A percentile compares a stretch with the other conserved stretches of the same genome.
phyloP scores from a whole-genome alignment of 2,888 invertebrate species.

The Mylabris sibirica region DNA sequence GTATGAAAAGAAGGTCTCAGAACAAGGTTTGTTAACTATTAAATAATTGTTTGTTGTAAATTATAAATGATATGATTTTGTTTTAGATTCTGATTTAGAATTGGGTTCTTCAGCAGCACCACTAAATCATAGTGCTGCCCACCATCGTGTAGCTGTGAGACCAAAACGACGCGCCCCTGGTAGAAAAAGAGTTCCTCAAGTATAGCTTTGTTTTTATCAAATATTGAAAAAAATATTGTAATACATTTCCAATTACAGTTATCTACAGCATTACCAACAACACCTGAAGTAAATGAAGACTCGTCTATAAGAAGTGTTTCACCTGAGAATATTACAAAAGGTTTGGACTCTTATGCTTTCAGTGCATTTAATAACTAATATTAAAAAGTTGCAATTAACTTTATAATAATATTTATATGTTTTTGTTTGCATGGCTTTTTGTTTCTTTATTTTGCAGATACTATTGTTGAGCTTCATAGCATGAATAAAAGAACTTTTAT shows the following conservation, averaged over 20 bases:
- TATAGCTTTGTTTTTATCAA: constrained; percentile 37
- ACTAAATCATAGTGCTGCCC: constrained; percentile 81
- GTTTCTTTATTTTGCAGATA: constrained; percentile 53
- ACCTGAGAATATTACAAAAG: constrained; percentile 64
- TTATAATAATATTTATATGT: background rate
- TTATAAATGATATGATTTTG: constrained; percentile 24
- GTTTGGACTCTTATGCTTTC: constrained; percentile 43
- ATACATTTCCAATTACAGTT: constrained; percentile 59
- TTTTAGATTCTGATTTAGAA: constrained; percentile 57
- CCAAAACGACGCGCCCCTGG: constrained; percentile 77
- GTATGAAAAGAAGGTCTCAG: constrained; percentile 55
- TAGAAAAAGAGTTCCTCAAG: constrained; percentile 68
- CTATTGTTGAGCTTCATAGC: constrained; percentile 58
- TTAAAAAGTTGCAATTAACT: constrained; percentile 12
- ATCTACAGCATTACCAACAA: constrained; percentile 71
- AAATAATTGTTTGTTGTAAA: background rate
- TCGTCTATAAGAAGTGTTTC: constrained; percentile 68
- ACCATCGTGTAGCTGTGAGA: constrained; percentile 80
- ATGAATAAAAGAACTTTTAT: constrained; percentile 43
- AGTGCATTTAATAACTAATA: background rate
- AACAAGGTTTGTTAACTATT: constrained; percentile 46
- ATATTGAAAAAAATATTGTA: constrained; percentile 16
- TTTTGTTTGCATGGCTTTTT: constrained; percentile 38
- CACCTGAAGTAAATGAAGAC: constrained; percentile 82
- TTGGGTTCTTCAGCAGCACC: constrained; percentile 66